Percentiles rank a stretch among this genome's conserved stretches.
phyloP scores from a whole-genome alignment of 2,888 invertebrate species.

The Plagodis pulveraria region DNA sequence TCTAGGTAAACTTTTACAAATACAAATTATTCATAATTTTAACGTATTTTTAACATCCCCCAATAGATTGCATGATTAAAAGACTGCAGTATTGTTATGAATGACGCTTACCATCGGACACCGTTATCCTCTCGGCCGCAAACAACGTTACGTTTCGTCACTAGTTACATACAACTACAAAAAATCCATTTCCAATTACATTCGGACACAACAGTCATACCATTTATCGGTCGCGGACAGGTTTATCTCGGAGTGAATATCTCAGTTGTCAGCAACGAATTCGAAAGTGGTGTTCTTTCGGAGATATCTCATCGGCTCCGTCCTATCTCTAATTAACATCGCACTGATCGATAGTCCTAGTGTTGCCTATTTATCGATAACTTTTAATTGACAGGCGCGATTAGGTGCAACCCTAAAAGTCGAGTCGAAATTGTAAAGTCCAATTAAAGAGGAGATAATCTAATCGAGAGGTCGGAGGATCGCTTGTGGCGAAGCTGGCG shows the following conservation, averaged over 20 bases:
- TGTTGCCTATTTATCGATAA: slow-evolving; percentile 46
- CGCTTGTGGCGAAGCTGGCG: neutral
- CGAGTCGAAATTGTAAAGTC: slow-evolving; percentile 37
- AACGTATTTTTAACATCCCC: too few relatives aligned
- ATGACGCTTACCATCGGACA: too few relatives aligned
- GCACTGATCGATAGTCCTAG: slow-evolving; percentile 56
- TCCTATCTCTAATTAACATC: slow-evolving; percentile 73
- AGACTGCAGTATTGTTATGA: too few relatives aligned
- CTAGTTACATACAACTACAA: neutral
- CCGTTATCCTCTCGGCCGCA: too few relatives aligned
- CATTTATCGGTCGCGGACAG: slow-evolving; percentile 13
- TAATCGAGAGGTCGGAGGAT: slow-evolving; percentile 28
- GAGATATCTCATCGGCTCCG: slow-evolving; percentile 25
- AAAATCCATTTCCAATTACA: slow-evolving; percentile 13
- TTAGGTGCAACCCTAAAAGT: slow-evolving; percentile 46
- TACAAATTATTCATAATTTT: too few relatives aligned
- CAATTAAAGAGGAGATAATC: slow-evolving; percentile 41
- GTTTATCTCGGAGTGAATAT: slow-evolving; percentile 42
- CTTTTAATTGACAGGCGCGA: slow-evolving; percentile 59
- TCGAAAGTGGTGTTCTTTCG: slow-evolving; percentile 37
- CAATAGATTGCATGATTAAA: too few relatives aligned
- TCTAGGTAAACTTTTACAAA: too few relatives aligned
- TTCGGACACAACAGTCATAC: slow-evolving; percentile 12
- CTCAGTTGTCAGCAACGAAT: slow-evolving; percentile 43
- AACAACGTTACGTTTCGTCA: neutral